phyloP scores from a whole-genome alignment of 2,888 invertebrate genomes.

The Cacoxenus indagator region DNA sequence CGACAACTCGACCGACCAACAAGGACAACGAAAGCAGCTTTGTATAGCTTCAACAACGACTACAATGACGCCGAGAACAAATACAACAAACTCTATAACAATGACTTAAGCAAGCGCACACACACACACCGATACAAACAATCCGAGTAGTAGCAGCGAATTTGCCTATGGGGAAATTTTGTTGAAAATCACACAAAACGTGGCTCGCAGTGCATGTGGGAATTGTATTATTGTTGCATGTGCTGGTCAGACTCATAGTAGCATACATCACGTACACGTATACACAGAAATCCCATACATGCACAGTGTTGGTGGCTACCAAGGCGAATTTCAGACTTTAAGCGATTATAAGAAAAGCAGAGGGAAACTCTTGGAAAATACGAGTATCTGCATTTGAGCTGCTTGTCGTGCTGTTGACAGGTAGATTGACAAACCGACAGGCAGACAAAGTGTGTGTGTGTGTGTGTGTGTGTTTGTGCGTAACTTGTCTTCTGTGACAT shows the following conservation, averaged over 20 bases:
- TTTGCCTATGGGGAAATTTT: conserved; percentile 8
- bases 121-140: neutral
- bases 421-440: neutral
- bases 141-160: neutral
- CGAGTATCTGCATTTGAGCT: neutral
- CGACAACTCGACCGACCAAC: conserved; percentile 2
- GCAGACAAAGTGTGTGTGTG: neutral
- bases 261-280: no score
- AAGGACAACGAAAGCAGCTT: neutral
- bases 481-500: neutral
- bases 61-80: conserved; percentile 1
- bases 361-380: no score
- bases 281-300: no score
- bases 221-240: neutral
- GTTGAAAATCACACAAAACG: neutral
- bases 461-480: neutral
- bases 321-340: no score
- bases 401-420: neutral
- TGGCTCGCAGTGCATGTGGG: conserved; percentile 3
- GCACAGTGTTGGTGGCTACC: no score
- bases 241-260: neutral
- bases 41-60: no score
- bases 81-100: conserved; percentile 2
- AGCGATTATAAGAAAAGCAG: no score
- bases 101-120: conserved; percentile 1